These are phyloP conservation scores for Pterostichus niger DNA, from an alignment of 2,888 invertebrate genomes.

Conservation along the genomic window DNA sequence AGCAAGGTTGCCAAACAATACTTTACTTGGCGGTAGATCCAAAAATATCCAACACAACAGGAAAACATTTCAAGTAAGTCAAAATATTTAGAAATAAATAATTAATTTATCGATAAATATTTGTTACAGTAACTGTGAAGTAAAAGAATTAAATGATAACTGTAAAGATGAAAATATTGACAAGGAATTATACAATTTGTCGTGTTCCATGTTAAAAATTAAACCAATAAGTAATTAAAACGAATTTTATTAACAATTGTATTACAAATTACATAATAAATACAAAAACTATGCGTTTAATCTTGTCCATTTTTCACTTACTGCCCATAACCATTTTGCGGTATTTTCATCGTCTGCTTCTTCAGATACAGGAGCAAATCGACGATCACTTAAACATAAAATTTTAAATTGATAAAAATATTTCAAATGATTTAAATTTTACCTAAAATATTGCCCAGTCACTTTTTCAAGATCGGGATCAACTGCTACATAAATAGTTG, in stretches of 20 bases:
- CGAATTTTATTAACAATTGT: slow-evolving; percentile 48
- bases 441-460: slow-evolving; percentile 88
- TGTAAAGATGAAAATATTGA: slow-evolving; percentile 73
- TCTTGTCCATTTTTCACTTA: slow-evolving; percentile 90
- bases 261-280: slow-evolving; percentile 49
- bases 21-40: slow-evolving; percentile 84
- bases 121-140: slow-evolving; percentile 75
- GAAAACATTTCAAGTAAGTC: slow-evolving; percentile 84
- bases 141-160: slow-evolving; percentile 73
- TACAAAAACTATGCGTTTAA: slow-evolving; percentile 62
- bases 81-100: slow-evolving; percentile 1
- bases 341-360: slow-evolving; percentile 79
- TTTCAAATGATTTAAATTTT: slow-evolving; percentile 67
- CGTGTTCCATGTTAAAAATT: slow-evolving; percentile 65
- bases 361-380: slow-evolving; percentile 78
- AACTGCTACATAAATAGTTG: slow-evolving; percentile 84
- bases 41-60: slow-evolving; percentile 80
- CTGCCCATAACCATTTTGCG: slow-evolving; percentile 87
- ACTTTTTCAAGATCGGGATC: slow-evolving; percentile 81
- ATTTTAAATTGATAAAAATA: background rate
- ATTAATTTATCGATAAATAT: slow-evolving; percentile 13
- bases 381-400: slow-evolving; percentile 79
- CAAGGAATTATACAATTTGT: slow-evolving; percentile 73
- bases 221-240: slow-evolving; percentile 50
- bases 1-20: slow-evolving; percentile 85